These are phyloP conservation scores for Ophioninae sp. DNA, from an alignment of 2,888 invertebrate species.

Conservation along the genomic window DNA sequence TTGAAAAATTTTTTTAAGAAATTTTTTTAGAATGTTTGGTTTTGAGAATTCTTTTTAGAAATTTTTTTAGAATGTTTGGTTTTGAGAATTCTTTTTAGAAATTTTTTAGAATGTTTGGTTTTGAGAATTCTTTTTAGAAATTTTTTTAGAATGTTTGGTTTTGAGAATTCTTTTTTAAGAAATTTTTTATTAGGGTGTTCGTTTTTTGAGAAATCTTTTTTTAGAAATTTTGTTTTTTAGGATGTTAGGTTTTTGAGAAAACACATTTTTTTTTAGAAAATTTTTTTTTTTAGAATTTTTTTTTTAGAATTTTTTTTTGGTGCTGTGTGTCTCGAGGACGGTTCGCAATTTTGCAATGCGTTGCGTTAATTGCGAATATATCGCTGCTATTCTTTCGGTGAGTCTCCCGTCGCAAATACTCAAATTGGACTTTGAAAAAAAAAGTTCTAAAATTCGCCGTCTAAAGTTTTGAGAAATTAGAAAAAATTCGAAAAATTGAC, in stretches of 20 bases:
- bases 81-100: too few species aligned
- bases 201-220: too few species aligned
- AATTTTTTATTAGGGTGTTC: too few species aligned
- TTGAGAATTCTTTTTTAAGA: too few species aligned
- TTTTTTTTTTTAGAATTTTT: conserved; percentile 35
- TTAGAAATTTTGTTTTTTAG: conserved; percentile 12
- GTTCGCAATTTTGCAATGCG: conserved; percentile 56
- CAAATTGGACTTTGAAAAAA: background rate
- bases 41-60: too few species aligned
- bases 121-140: background rate
- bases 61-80: too few species aligned
- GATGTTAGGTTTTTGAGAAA: too few species aligned
- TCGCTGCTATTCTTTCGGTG: conserved; percentile 66
- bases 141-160: too few species aligned
- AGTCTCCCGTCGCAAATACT: conserved; percentile 27
- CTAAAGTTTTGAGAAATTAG: too few species aligned
- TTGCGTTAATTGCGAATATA: conserved; percentile 60
- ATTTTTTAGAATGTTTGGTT: conserved; percentile 40
- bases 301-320: background rate
- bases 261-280: too few species aligned
- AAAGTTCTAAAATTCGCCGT: background rate
- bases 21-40: too few species aligned
- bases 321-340: background rate
- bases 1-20: conserved; percentile 30
- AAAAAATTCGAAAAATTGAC: background rate